Percentiles rank a stretch among this genome's conserved stretches.
Evolutionary conservation across 2,888 invertebrate species (phyloP).

Genomic region (Elmis aenea): DNA sequence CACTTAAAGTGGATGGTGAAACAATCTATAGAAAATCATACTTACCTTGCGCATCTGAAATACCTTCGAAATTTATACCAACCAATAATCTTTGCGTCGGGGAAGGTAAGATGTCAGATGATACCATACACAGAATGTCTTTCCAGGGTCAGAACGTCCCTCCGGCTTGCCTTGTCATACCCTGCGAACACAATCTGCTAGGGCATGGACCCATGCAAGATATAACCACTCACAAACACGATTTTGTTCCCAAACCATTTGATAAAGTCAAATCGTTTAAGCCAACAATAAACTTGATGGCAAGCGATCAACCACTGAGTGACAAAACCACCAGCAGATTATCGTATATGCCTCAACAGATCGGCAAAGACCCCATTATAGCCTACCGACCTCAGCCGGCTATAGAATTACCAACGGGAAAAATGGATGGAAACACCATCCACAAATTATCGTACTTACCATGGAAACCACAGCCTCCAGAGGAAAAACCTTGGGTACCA

Average conservation of each 20-base stretch:
- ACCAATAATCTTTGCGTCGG: constrained; percentile 32
- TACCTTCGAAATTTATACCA: constrained; percentile 29
- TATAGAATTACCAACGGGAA: background rate
- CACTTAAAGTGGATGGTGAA: constrained; percentile 6
- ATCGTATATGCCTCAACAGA: constrained; percentile 9
- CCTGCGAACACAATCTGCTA: constrained; percentile 52
- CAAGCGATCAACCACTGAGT: constrained; percentile 44
- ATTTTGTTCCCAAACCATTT: constrained; percentile 55
- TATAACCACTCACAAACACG: constrained; percentile 60
- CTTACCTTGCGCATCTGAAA: constrained; percentile 16
- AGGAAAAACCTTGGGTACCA: constrained; percentile 45
- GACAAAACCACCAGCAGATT: constrained; percentile 14
- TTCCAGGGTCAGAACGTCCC: constrained; percentile 50
- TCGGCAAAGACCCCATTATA: background rate
- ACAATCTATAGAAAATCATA: constrained; percentile 14
- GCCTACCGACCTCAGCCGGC: background rate
- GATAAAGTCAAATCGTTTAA: constrained; percentile 45
- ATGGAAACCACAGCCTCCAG: constrained; percentile 39
- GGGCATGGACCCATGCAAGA: constrained; percentile 58
- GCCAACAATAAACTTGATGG: constrained; percentile 42
- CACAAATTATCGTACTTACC: constrained; percentile 52
- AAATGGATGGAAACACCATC: constrained; percentile 51
- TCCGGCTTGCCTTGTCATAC: constrained; percentile 48
- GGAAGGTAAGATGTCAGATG: constrained; percentile 10
- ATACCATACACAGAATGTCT: constrained; percentile 54